These are phyloP conservation scores for Lophochroa leadbeateri DNA, from an alignment of 2,113 vertebrate genomes.

Conservation along the genomic window DNA sequence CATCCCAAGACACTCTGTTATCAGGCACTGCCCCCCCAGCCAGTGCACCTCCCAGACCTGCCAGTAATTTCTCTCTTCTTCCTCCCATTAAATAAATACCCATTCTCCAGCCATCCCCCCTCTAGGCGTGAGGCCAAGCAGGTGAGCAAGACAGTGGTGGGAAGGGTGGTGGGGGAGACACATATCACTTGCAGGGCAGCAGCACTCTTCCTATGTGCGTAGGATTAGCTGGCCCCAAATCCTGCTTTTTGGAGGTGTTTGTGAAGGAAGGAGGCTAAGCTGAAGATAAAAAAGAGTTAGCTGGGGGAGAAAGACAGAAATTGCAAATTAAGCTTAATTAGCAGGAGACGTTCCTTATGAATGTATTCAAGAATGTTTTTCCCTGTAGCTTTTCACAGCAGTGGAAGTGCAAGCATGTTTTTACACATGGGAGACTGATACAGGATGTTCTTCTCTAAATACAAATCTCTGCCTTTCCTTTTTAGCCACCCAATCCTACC, in stretches of 20 bases:
- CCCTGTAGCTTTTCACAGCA: constrained; percentile 18
- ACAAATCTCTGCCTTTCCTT: not conserved
- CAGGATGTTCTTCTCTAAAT: constrained; percentile 40
- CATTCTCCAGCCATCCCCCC: not conserved
- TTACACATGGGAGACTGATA: constrained; percentile 34
- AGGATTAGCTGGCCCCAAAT: not conserved
- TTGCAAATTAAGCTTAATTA: constrained; percentile 39
- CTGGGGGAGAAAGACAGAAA: not conserved
- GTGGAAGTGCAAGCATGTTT: not conserved
- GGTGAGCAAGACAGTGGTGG: not conserved
- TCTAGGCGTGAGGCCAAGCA: not conserved
- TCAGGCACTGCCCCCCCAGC: too few relatives aligned
- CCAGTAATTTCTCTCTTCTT: not conserved
- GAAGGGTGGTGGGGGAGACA: not conserved
- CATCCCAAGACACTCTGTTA: fast-evolving
- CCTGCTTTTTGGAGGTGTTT: not conserved
- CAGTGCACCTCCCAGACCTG: not conserved
- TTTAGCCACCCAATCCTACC: not conserved
- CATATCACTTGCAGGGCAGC: not conserved
- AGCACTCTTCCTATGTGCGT: not conserved
- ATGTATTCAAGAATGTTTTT: constrained; percentile 44
- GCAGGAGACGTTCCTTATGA: constrained; percentile 23
- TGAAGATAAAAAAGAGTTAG: not conserved
- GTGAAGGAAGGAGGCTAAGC: constrained; percentile 14
- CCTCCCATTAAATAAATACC: not conserved